Conservation (phyloP, 1,140 invertebrate genomes). For the Zaprionus davidi region DNA sequence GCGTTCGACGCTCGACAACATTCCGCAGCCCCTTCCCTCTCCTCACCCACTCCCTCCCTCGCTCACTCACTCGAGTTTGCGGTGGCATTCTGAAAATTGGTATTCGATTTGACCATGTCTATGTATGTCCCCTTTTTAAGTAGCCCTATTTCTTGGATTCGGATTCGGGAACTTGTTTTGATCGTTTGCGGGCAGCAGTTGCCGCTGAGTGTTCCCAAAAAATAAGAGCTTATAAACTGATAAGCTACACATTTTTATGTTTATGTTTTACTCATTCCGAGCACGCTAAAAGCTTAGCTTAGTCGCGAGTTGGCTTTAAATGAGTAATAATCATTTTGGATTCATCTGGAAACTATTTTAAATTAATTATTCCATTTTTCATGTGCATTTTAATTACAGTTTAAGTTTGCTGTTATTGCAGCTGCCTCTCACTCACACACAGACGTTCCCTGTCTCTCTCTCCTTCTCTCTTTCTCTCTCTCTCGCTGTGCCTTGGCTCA, state of each 20-base stretch:
- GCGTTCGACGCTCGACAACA: conserved; percentile 68
- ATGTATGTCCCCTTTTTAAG: conserved; percentile 24
- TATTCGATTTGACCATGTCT: conserved; percentile 60
- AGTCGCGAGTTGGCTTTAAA: conserved; percentile 12
- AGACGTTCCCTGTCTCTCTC: neutral
- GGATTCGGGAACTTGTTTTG: conserved; percentile 41
- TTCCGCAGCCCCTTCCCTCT: conserved; percentile 49
- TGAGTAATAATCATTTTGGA: conserved; percentile 26
- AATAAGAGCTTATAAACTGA: conserved; percentile 62
- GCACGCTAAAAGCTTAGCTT: conserved; percentile 13
- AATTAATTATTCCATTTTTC: conserved; percentile 13
- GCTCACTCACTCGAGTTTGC: conserved; percentile 17
- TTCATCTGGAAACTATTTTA: neutral
- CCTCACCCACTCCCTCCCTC: conserved; percentile 22
- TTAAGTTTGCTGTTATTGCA: conserved; percentile 6
- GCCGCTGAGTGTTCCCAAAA: conserved; percentile 21
- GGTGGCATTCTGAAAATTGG: conserved; percentile 66
- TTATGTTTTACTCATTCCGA: conserved; percentile 51
- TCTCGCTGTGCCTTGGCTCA: neutral
- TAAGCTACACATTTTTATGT: conserved; percentile 55
- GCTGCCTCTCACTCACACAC: neutral
- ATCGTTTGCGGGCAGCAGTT: conserved; percentile 32
- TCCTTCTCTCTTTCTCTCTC: neutral
- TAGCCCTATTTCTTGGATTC: conserved; percentile 34
- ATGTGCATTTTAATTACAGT: conserved; percentile 4